phyloP scores from a whole-genome alignment of 53 echinoderm and acorn worm species.

The Henricia sp. region DNA sequence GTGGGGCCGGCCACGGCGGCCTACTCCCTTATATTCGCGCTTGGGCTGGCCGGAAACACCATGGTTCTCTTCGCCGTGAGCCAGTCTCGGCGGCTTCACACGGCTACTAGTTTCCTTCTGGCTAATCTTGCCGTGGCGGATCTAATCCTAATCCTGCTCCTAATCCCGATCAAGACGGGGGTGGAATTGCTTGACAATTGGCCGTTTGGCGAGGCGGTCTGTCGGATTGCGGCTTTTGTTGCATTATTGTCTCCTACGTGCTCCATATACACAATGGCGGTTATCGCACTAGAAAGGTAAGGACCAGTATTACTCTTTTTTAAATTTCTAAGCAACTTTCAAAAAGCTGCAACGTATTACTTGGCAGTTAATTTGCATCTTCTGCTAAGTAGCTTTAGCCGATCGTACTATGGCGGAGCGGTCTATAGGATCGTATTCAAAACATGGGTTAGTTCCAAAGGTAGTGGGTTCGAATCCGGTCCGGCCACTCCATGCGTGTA shows the following conservation, averaged over 20 bases:
- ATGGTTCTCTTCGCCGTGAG: slow-evolving; percentile 81
- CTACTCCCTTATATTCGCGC: slow-evolving; percentile 62
- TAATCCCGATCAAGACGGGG: slow-evolving; percentile 65
- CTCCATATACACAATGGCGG: slow-evolving; percentile 75
- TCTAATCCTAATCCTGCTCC: slow-evolving; percentile 63
- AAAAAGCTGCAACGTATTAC: too few species aligned
- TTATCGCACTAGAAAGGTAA: slow-evolving; percentile 83
- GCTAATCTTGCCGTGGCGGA: slow-evolving; percentile 81
- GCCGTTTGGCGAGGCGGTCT: slow-evolving; percentile 63
- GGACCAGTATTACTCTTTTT: too few species aligned
- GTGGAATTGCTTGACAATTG: slow-evolving; percentile 49
- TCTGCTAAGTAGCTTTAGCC: too few species aligned
- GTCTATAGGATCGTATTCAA: too few species aligned
- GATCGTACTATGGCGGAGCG: too few species aligned
- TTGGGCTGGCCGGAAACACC: slow-evolving; percentile 75
- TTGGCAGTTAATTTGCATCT: too few species aligned
- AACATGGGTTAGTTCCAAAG: too few species aligned
- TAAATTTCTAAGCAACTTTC: too few species aligned
- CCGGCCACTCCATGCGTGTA: too few species aligned
- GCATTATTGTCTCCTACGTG: slow-evolving; percentile 67
- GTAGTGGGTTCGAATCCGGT: too few species aligned
- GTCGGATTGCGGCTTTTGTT: slow-evolving; percentile 57
- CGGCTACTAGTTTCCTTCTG: slow-evolving; percentile 72
- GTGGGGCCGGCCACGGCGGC: slow-evolving; percentile 45
- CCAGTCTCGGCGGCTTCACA: slow-evolving; percentile 72